A percentile compares a stretch with the other conserved stretches of the same genome.
Evolutionary conservation across 1,140 invertebrate genomes (phyloP).

Genomic region (Paramacrobiotus metropolitanus): DNA sequence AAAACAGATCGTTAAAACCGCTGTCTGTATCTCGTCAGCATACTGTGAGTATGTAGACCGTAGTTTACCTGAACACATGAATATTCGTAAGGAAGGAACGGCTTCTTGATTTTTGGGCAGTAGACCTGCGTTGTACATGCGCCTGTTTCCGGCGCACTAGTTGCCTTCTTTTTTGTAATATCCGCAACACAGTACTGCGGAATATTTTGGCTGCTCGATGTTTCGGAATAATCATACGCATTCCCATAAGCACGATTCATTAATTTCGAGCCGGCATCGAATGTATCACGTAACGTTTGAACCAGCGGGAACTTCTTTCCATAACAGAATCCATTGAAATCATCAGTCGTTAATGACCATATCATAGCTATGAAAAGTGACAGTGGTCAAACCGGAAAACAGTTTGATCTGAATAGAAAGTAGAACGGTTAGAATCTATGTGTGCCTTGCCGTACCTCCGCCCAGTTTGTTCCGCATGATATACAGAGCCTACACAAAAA

Average conservation of each 20-base stretch:
- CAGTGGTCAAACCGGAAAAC: no score
- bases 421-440: no score
- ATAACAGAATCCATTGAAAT: slow-evolving; percentile 2
- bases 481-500: background rate
- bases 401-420: no score
- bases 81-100: background rate
- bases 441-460: background rate
- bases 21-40: background rate
- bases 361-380: background rate
- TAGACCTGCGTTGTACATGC: background rate
- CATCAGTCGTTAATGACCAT: background rate
- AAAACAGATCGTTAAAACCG: background rate
- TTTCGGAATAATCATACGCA: no score
- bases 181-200: background rate
- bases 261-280: background rate
- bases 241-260: background rate
- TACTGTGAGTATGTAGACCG: background rate
- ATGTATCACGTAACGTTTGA: background rate
- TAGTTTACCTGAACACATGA: background rate
- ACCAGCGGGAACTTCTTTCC: background rate
- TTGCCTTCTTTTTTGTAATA: background rate
- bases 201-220: background rate
- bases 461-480: background rate
- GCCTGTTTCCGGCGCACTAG: background rate
- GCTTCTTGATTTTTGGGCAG: background rate